A percentile compares a stretch with the other conserved stretches of the same genome.
Conservation (phyloP, 2,113 vertebrate species). For the Petrocephalus microphthalmus region DNA sequence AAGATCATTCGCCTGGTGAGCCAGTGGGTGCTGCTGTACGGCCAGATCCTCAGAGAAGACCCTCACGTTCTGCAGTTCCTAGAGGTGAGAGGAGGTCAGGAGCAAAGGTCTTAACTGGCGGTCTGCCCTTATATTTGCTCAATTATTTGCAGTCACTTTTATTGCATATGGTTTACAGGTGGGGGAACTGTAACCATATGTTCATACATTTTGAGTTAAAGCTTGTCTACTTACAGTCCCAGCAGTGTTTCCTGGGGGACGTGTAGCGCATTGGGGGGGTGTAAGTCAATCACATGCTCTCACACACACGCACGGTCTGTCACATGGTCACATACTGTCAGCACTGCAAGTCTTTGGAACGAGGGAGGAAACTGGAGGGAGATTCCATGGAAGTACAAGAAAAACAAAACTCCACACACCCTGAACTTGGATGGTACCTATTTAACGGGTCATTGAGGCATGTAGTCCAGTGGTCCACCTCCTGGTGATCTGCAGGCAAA, state of each 20-base stretch:
- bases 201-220: background rate
- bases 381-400: background rate
- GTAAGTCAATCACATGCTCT: background rate
- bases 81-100: constrained; percentile 63
- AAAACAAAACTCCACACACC: background rate
- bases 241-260: background rate
- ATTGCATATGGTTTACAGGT: background rate
- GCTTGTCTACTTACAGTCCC: background rate
- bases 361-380: background rate
- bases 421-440: background rate
- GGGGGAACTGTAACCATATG: background rate
- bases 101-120: no score
- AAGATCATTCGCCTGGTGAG: constrained; percentile 79
- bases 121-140: background rate
- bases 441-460: background rate
- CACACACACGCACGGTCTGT: background rate
- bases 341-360: background rate
- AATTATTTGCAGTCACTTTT: background rate
- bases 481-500: background rate
- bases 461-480: background rate
- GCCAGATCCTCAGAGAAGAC: constrained; percentile 72
- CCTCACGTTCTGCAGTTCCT: constrained; percentile 67
- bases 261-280: background rate
- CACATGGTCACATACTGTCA: background rate
- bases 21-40: constrained; percentile 81